Percentiles rank a stretch among this genome's conserved stretches.
phyloP scores from a whole-genome alignment of 2,888 invertebrate species.

The Psylliodes chrysocephalus region DNA sequence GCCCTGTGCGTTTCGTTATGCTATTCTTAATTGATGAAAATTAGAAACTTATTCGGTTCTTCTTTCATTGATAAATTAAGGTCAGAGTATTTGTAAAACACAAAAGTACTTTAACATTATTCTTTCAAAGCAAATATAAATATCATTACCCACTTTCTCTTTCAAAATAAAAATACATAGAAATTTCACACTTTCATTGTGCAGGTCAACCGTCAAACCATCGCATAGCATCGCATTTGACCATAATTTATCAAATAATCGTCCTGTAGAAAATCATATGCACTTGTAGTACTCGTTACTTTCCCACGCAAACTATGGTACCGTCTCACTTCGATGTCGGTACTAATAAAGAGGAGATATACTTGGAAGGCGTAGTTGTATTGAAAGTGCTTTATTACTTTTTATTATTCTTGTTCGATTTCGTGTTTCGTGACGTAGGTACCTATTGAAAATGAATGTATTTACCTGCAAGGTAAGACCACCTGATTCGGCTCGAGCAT shows the following conservation, averaged over 20 bases:
- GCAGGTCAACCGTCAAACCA: not conserved
- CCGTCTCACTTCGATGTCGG: not conserved
- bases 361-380: not conserved
- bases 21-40: too few relatives aligned
- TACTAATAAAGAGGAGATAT: not conserved
- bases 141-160: not conserved
- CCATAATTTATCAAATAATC: not conserved
- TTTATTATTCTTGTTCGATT: not conserved
- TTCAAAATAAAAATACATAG: constrained; percentile 6
- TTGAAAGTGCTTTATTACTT: not conserved
- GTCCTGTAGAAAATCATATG: not conserved
- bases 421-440: not conserved
- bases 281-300: not conserved
- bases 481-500: not conserved
- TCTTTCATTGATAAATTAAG: not conserved
- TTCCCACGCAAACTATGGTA: not conserved
- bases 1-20: too few relatives aligned
- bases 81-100: not conserved
- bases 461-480: not conserved
- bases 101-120: not conserved
- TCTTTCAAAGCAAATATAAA: not conserved
- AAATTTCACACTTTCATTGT: constrained; percentile 2
- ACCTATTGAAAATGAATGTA: not conserved
- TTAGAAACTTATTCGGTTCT: too few relatives aligned
- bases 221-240: not conserved